Conservation (phyloP, 2,113 vertebrate genomes). For the Gopherus flavomarginatus region DNA sequence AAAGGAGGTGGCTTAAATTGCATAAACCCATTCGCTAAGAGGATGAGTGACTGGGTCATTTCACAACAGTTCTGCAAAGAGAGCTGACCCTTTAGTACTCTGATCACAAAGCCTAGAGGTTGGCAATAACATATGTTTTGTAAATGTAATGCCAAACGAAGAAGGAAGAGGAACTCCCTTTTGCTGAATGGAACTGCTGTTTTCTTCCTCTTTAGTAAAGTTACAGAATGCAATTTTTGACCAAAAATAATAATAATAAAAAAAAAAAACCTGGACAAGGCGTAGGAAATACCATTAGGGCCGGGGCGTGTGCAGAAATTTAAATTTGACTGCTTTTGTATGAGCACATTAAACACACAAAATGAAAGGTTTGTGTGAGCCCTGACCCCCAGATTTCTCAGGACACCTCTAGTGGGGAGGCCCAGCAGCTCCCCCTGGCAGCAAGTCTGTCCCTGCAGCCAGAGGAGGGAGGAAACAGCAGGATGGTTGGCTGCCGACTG, state of each 20-base stretch:
- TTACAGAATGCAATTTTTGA: not conserved
- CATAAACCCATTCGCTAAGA: slow-evolving; percentile 9
- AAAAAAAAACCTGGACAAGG: not conserved
- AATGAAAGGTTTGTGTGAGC: no score
- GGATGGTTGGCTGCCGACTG: not conserved
- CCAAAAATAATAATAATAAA: not conserved
- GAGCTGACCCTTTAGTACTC: not conserved
- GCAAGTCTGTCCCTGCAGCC: not conserved
- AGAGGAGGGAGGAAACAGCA: not conserved
- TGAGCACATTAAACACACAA: no score
- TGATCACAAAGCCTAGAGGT: slow-evolving; percentile 24
- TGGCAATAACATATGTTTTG: slow-evolving; percentile 6
- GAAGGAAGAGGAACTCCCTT: not conserved
- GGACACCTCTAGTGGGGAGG: no score
- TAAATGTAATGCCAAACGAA: not conserved
- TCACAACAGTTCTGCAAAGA: not conserved
- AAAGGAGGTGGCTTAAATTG: not conserved
- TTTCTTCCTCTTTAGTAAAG: not conserved
- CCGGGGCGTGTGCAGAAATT: no score
- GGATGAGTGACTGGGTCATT: slow-evolving; percentile 39
- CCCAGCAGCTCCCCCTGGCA: not conserved
- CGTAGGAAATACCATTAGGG: not conserved
- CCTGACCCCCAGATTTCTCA: no score
- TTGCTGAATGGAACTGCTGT: not conserved
- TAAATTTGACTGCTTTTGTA: no score